These are phyloP conservation scores for Morpho helenor DNA, from an alignment of 2,888 invertebrate species.

Conservation along the genomic window DNA sequence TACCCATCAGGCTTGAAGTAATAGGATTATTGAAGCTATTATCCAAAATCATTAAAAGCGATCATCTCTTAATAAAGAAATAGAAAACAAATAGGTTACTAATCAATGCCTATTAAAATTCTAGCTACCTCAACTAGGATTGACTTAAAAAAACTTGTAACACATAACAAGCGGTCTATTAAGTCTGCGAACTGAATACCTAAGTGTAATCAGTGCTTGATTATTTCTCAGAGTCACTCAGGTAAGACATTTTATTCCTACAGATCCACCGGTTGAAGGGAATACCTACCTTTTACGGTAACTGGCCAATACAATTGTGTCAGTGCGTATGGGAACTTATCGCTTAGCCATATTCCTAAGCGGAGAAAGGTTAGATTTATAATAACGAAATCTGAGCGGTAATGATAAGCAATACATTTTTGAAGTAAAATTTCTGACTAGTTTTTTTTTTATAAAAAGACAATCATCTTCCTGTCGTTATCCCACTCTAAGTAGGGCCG, in stretches of 20 bases:
- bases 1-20: too few relatives aligned
- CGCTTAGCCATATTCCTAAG: too few relatives aligned
- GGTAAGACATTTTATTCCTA: constrained; percentile 6
- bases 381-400: too few relatives aligned
- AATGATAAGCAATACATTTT: too few relatives aligned
- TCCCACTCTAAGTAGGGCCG: too few relatives aligned
- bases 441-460: too few relatives aligned
- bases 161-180: constrained; percentile 8
- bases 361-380: too few relatives aligned
- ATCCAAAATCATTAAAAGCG: too few relatives aligned
- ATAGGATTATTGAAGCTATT: too few relatives aligned
- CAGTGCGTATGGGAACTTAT: background rate
- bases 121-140: constrained; percentile 9
- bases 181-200: constrained; percentile 9
- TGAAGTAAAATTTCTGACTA: too few relatives aligned
- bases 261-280: constrained; percentile 12
- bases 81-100: constrained; percentile 1
- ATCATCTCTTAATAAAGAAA: background rate
- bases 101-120: constrained; percentile 11
- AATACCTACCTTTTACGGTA: constrained; percentile 13
- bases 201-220: constrained; percentile 13
- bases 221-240: constrained; percentile 13
- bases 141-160: constrained; percentile 8
- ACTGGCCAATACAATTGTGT: constrained; percentile 4
- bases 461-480: too few relatives aligned